phyloP scores from a whole-genome alignment of 2,797 vertebrate genomes.

The Neostethus bicornis region DNA sequence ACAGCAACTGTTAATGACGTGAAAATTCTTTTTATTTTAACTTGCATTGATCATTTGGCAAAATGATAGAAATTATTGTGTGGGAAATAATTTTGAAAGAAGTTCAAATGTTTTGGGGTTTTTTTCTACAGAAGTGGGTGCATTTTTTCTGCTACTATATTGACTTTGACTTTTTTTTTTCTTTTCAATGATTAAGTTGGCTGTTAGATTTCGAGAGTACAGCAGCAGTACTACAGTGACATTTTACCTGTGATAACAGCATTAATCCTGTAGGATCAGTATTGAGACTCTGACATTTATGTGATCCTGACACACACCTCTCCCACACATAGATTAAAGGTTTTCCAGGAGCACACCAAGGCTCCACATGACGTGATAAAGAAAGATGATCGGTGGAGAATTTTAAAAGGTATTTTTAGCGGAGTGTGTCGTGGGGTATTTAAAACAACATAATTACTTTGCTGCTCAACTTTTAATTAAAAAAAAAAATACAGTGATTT shows the following conservation, averaged over 20 bases:
- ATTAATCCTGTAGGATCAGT: constrained; percentile 7
- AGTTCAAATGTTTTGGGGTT: no score
- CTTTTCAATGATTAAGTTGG: not conserved
- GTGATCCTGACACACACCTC: not conserved
- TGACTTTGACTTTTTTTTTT: not conserved
- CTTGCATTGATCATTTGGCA: no score
- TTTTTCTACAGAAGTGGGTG: not conserved
- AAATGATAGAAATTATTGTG: no score
- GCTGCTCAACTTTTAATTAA: no score
- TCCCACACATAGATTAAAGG: not conserved
- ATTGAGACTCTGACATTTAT: constrained; percentile 9
- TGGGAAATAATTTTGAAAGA: no score
- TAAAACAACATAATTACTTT: no score
- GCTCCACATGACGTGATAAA: not conserved
- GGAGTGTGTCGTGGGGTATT: no score
- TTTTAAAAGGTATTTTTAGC: not conserved
- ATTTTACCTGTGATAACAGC: constrained; percentile 10
- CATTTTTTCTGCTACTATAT: not conserved
- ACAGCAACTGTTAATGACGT: no score
- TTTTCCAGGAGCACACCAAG: not conserved
- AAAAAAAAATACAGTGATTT: no score
- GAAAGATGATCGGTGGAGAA: not conserved
- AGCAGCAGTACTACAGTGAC: constrained; percentile 3
- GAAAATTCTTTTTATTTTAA: no score
- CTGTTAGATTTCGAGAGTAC: not conserved